A percentile compares a stretch with the other conserved stretches of the same genome.
phyloP scores from a whole-genome alignment of 1,140 invertebrate species.

The Diploscapter pachys region DNA sequence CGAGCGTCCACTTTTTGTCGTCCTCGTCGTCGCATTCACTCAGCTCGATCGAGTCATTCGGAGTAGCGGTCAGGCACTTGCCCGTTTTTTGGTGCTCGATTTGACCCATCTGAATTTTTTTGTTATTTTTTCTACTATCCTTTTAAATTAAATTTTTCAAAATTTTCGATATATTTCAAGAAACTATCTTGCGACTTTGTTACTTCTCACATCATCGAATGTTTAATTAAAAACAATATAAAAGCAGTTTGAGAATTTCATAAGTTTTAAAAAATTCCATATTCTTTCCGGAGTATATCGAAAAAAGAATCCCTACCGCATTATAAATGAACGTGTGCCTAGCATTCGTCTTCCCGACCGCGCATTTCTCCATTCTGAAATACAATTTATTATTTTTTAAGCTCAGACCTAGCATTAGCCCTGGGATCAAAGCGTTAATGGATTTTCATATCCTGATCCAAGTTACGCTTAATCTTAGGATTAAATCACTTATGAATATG shows the following conservation, averaged over 20 bases:
- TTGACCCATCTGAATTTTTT: constrained; percentile 6
- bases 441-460: too few species aligned
- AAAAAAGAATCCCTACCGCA: neutral
- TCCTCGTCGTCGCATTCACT: constrained; percentile 17
- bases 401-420: too few species aligned
- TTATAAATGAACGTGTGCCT: constrained; percentile 36
- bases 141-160: constrained; percentile 1
- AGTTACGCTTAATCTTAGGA: too few species aligned
- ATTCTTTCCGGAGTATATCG: too few species aligned
- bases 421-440: too few species aligned
- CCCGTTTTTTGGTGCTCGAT: constrained; percentile 8
- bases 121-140: constrained; percentile 13
- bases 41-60: constrained; percentile 14
- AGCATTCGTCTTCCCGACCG: constrained; percentile 22
- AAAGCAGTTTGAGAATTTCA: too few species aligned
- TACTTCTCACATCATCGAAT: too few species aligned
- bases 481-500: too few species aligned
- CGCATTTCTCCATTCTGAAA: constrained; percentile 26
- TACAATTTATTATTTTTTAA: too few species aligned
- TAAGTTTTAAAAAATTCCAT: too few species aligned
- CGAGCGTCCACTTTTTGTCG: constrained; percentile 20
- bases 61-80: constrained; percentile 15
- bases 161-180: neutral
- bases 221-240: too few species aligned
- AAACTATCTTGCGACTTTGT: neutral